Conservation (phyloP, 64 coral and sea anemone genomes). For the Montipora capricornis region DNA sequence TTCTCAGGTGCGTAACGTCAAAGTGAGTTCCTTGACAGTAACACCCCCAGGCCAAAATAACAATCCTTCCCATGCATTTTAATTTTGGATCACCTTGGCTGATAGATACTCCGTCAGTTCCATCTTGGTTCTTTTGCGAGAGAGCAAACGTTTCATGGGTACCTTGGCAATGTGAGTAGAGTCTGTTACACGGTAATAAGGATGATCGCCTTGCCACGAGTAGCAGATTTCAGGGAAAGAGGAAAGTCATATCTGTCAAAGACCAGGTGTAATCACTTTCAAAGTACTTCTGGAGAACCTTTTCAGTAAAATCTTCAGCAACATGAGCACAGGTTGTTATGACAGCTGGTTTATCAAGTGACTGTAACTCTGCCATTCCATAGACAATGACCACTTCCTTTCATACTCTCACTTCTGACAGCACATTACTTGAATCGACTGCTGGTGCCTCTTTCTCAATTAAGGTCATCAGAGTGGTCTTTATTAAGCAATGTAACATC, state of each 20-base stretch:
- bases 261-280: no score
- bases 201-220: not conserved
- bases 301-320: constrained; percentile 34
- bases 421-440: no score
- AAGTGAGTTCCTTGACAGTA: not conserved
- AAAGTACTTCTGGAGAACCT: not conserved
- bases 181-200: not conserved
- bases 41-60: not conserved
- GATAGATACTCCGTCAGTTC: constrained; percentile 11
- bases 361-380: constrained; percentile 63
- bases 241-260: not conserved
- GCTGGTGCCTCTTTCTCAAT: not conserved
- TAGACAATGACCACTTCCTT: not conserved
- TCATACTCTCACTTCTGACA: no score
- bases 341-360: constrained; percentile 55
- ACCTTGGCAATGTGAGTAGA: constrained; percentile 11
- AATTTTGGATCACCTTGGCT: not conserved
- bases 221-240: not conserved
- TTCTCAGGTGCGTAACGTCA: not conserved
- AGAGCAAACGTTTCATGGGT: constrained; percentile 31
- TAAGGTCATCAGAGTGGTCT: constrained; percentile 35
- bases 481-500: constrained; percentile 48
- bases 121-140: constrained; percentile 19
- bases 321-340: constrained; percentile 51
- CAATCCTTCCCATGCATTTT: not conserved